Percentiles rank a stretch among this genome's conserved stretches.
These are phyloP conservation scores for Elanus axillaris DNA, from an alignment of 2,113 vertebrate species.

Conservation along the genomic window DNA sequence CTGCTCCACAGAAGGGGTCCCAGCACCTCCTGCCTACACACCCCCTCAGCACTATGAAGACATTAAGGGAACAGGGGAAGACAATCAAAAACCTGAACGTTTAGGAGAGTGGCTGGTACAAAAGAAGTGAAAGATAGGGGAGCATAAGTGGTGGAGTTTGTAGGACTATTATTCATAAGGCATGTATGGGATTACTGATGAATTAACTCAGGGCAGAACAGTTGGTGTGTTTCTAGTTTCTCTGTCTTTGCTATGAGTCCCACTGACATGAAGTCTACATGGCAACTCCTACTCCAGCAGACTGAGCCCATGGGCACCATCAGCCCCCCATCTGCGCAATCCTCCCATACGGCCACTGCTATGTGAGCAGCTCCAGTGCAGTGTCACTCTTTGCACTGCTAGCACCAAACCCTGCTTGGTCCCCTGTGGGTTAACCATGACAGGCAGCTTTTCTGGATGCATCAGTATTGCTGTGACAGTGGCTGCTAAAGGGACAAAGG, in stretches of 20 bases:
- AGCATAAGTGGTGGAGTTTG: background rate
- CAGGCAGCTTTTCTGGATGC: background rate
- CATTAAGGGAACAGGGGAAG: background rate
- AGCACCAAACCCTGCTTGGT: background rate
- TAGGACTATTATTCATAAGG: background rate
- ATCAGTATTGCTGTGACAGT: background rate
- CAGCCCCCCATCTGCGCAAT: background rate
- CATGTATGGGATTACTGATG: background rate
- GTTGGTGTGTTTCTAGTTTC: background rate
- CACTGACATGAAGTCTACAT: background rate
- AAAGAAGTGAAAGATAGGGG: background rate
- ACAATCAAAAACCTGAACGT: background rate
- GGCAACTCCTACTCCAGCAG: background rate
- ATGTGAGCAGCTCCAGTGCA: background rate
- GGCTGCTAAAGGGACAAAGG: background rate
- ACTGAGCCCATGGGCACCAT: background rate
- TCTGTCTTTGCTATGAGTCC: background rate
- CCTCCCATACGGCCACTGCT: background rate
- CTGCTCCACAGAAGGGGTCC: conserved; percentile 29
- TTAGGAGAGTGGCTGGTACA: background rate
- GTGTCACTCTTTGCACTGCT: background rate
- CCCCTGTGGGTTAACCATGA: background rate
- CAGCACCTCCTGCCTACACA: background rate
- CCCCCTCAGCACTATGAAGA: background rate
- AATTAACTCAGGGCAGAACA: background rate